phyloP scores from a whole-genome alignment of 2,113 vertebrate genomes.

The Hydrochoerus hydrochaeris region DNA sequence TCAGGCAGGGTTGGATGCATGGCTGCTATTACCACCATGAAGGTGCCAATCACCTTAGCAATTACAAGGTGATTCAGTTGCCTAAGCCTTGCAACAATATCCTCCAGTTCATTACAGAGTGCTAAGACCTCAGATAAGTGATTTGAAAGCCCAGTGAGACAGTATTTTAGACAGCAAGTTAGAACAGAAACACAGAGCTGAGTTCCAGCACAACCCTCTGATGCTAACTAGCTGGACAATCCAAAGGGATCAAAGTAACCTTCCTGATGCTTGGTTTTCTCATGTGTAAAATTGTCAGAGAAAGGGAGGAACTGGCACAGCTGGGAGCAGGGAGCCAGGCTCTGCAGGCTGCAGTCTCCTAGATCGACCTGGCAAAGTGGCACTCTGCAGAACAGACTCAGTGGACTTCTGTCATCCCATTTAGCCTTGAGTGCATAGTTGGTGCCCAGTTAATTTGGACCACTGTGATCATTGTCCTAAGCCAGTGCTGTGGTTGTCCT shows the following conservation, averaged over 20 bases:
- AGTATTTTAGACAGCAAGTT: not conserved
- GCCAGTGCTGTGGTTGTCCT: not conserved
- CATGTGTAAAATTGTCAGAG: not conserved
- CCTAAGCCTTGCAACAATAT: not conserved
- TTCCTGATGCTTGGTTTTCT: not conserved
- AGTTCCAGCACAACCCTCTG: not conserved
- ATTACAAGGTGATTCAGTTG: accelerated
- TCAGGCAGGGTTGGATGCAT: accelerated
- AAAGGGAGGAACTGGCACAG: not conserved
- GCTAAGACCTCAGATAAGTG: not conserved
- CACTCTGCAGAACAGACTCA: not conserved
- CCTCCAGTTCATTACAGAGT: not conserved
- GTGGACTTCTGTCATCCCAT: not conserved
- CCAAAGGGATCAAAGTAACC: not conserved
- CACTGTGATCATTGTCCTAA: not conserved
- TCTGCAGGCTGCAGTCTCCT: not conserved
- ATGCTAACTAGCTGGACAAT: not conserved
- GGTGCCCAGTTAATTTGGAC: not conserved
- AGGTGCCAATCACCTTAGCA: not conserved
- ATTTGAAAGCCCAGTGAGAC: not conserved
- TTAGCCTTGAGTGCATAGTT: not conserved
- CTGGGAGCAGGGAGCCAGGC: not conserved
- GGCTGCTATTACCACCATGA: not conserved
- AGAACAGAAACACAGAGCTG: not conserved
- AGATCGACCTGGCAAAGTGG: not conserved